These are phyloP conservation scores for Temnothorax curvispinosus DNA, from an alignment of 1,140 invertebrate species.

Conservation along the genomic window DNA sequence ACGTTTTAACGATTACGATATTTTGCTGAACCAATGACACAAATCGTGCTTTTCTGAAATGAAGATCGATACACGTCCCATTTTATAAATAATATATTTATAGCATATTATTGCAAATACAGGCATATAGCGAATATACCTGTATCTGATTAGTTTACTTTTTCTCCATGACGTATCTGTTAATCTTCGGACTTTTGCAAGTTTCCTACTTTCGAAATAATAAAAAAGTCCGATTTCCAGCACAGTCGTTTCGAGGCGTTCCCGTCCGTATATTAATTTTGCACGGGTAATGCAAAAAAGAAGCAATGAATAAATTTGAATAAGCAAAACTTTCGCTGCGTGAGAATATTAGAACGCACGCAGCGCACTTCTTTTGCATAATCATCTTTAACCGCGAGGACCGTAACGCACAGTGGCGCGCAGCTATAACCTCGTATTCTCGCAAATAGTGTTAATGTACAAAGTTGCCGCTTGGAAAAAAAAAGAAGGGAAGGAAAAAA, in stretches of 20 bases:
- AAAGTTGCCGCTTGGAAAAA: slow-evolving; percentile 23
- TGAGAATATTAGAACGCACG: slow-evolving; percentile 62
- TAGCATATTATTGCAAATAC: neutral
- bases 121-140: neutral
- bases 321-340: slow-evolving; percentile 59
- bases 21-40: neutral
- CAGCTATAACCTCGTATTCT: neutral
- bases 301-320: slow-evolving; percentile 72
- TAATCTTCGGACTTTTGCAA: neutral
- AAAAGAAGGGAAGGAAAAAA: neutral
- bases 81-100: neutral
- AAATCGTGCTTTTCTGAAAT: neutral
- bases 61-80: neutral
- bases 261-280: slow-evolving; percentile 63
- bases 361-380: slow-evolving; percentile 51
- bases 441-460: slow-evolving; percentile 40
- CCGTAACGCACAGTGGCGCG: slow-evolving; percentile 27
- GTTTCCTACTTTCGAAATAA: neutral
- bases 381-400: slow-evolving; percentile 62
- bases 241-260: neutral
- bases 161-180: neutral
- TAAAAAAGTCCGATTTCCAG: slow-evolving; percentile 6
- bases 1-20: slow-evolving; percentile 15
- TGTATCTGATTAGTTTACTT: neutral
- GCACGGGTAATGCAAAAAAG: slow-evolving; percentile 50